Conservation (phyloP, 2,888 invertebrate genomes). For the Hemistola chrysoprasaria region DNA sequence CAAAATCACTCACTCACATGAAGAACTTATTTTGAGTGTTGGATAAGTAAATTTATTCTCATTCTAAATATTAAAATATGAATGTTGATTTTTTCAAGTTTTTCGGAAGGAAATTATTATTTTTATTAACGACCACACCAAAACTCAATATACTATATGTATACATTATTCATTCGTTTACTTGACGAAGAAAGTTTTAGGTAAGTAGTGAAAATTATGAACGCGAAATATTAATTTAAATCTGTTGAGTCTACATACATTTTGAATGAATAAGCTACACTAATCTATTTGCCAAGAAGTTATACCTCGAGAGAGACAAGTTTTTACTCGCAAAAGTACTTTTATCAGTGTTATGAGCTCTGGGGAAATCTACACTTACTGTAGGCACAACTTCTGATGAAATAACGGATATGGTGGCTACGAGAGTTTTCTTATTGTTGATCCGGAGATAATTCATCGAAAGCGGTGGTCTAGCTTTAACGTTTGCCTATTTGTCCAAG, state of each 20-base stretch:
- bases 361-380: slow-evolving; percentile 58
- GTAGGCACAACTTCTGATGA: slow-evolving; percentile 35
- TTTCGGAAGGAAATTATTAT: too few species aligned
- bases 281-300: slow-evolving; percentile 61
- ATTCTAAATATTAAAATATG: too few species aligned
- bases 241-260: slow-evolving; percentile 8
- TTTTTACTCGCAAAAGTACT: slow-evolving; percentile 57
- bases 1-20: too few species aligned
- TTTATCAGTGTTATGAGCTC: slow-evolving; percentile 56
- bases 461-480: neutral
- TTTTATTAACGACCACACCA: too few species aligned
- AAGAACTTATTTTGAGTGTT: too few species aligned
- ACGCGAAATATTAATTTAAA: slow-evolving; percentile 8
- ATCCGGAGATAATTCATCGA: slow-evolving; percentile 3
- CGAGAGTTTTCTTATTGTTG: slow-evolving; percentile 5
- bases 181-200: slow-evolving; percentile 1
- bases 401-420: slow-evolving; percentile 21
- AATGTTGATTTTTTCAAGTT: too few species aligned
- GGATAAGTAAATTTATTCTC: too few species aligned
- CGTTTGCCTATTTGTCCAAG: too few species aligned
- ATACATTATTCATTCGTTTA: too few species aligned
- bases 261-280: slow-evolving; percentile 31
- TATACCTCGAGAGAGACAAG: slow-evolving; percentile 45
- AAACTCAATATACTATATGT: too few species aligned
- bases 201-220: slow-evolving; percentile 9